A percentile compares a stretch with the other conserved stretches of the same genome.
phyloP scores from a whole-genome alignment of 2,888 invertebrate genomes.

The Chymomyza caudatula region DNA sequence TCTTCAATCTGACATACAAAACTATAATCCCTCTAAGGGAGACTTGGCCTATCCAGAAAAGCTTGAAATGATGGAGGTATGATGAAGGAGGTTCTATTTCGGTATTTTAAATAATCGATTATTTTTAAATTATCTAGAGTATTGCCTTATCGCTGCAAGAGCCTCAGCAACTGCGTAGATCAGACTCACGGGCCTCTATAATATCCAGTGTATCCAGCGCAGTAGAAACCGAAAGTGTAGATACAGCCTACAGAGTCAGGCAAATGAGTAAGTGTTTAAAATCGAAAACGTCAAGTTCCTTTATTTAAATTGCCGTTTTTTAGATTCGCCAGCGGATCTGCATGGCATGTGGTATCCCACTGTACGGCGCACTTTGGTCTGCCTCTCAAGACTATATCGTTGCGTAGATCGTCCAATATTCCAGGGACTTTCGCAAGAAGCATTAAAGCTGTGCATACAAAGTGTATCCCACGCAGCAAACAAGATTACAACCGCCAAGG shows the following conservation, averaged over 20 bases:
- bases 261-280: conserved; percentile 70
- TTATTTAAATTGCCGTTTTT: not conserved
- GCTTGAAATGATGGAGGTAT: conserved; percentile 96
- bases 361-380: conserved; percentile 94
- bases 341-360: conserved; percentile 99
- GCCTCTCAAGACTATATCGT: conserved; percentile 90
- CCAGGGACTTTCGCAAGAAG: conserved; percentile 97
- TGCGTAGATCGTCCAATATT: conserved; percentile 97
- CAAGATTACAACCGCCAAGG: conserved; percentile 86
- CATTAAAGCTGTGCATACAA: conserved; percentile 92
- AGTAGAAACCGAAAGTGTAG: conserved; percentile 85
- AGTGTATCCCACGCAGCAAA: conserved; percentile 90
- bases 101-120: not conserved
- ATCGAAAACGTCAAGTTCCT: not conserved
- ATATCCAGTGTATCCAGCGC: conserved; percentile 84
- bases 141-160: conserved; percentile 83
- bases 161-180: conserved; percentile 80
- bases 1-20: conserved; percentile 92
- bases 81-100: no score
- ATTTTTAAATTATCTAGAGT: conserved; percentile 78
- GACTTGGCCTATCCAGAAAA: conserved; percentile 99
- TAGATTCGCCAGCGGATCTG: conserved; percentile 93
- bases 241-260: conserved; percentile 68
- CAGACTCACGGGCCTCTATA: conserved; percentile 85
- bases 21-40: conserved; percentile 93